Base-by-base conservation (phyloP, 2,888 invertebrate species). In the Podotricha telesiphe region DNA sequence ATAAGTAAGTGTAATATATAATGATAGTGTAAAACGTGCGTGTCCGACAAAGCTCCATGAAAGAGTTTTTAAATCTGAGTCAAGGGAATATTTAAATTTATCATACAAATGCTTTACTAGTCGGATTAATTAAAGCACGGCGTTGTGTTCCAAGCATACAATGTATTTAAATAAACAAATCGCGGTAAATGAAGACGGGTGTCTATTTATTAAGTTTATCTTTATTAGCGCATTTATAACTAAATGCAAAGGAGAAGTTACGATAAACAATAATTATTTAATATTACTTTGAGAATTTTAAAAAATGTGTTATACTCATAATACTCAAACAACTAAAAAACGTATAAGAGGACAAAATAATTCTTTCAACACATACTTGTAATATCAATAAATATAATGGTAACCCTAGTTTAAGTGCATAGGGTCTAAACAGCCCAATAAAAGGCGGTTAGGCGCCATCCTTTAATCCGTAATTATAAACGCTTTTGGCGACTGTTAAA, bases 401-500 rank as follows among this genome's bases (percentile, higher is more conserved):
- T 64, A 69, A 48, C 69, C 67, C 67, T 70, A 63, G 59, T 47
- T 51, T 56, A 65, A 45, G 63, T 53, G 53, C 50, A 68, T 61
- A 58, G 59, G 55, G 50, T 61, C 68, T 62, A 59, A 71, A 73
- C 56, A 70, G 61, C 51, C 68, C 70, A 71, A 73, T 74, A 73
- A 74, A 74, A 71, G 66, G 68, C 70, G 74, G 70, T 67, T 47
- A 75, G 73, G 73, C 74, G 73, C 72, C 73, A 59, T 65, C 65
- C 69, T 76, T 73, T 75, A 74, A 75, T 73, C 67, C 73, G 13
- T 69, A 68, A 73, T 73, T 72, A 74, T 75, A 76, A 76, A 75
- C 75, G 74, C 79, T 78, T 79, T 82, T 76, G 80, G 79, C 77
- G 80, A 77, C 78, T 72, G 77, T 78, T 79, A 80, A 81, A 79